phyloP scores from a whole-genome alignment of 1,140 invertebrate genomes.

The Sitophilus oryzae region DNA sequence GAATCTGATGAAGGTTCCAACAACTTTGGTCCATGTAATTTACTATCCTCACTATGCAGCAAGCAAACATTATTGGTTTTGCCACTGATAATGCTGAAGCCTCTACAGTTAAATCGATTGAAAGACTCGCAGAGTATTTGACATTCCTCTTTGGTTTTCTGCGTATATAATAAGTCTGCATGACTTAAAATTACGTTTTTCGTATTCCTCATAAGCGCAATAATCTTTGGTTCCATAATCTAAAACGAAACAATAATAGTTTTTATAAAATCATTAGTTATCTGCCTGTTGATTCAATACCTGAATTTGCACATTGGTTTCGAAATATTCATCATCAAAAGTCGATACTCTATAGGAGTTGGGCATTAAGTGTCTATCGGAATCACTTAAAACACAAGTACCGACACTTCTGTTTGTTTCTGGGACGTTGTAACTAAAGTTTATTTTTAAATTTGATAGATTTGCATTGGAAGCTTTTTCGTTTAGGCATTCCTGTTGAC shows the following conservation, averaged over 20 bases:
- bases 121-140: slow-evolving; percentile 34
- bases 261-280: no score
- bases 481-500: slow-evolving; percentile 47
- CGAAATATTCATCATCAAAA: slow-evolving; percentile 57
- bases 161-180: slow-evolving; percentile 28
- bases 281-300: no score
- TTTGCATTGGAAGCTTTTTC: slow-evolving; percentile 46
- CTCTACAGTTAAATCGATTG: slow-evolving; percentile 36
- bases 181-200: slow-evolving; percentile 33
- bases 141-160: slow-evolving; percentile 36
- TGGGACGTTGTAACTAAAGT: slow-evolving; percentile 34
- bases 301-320: slow-evolving; percentile 52
- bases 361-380: slow-evolving; percentile 56
- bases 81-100: slow-evolving; percentile 26
- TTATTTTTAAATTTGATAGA: slow-evolving; percentile 47
- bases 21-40: slow-evolving; percentile 46
- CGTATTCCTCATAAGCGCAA: slow-evolving; percentile 43
- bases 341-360: slow-evolving; percentile 56
- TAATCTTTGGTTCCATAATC: slow-evolving; percentile 25
- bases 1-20: slow-evolving; percentile 39
- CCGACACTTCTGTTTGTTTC: slow-evolving; percentile 40
- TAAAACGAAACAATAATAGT: no score
- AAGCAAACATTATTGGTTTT: slow-evolving; percentile 38
- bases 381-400: slow-evolving; percentile 52
- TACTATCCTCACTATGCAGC: slow-evolving; percentile 49